Evolutionary conservation across 1,140 invertebrate genomes (phyloP), one percentile per base, ranked within the genome.

Genomic region (Drosophila funebris): DNA sequence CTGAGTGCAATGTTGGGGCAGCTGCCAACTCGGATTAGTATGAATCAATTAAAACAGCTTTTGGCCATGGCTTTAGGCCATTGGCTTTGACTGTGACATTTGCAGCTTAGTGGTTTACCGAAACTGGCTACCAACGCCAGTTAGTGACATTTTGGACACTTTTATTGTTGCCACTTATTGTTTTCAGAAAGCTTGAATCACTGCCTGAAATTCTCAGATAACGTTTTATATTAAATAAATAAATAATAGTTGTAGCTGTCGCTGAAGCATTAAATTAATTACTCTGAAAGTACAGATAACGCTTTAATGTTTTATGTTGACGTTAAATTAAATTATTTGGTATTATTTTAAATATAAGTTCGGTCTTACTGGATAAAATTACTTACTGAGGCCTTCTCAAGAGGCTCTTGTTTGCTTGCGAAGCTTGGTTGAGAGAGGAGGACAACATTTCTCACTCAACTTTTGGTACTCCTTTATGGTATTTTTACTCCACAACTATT

Each of bases 41-140:
- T 57, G 75, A 87, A 88, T 87, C 82, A 87, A 87, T 87, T 87
- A 87, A 82, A 67, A 54, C 48, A 68, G 67, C 71, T 68, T 78
- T 44, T 69, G 75, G 20, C 43, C 48, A 73, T 39, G 50, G 60
- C 61, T 70, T 79, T n/a, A n/a, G 75, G 20, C 43, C 48, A 73
- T 39, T n/a, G 50, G 60, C 61, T 70, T 79, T 64, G 36, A 16
- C 41, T 39, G 20, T 67, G 76, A 74, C 68, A 73, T 68, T 78
- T 81, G 36, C 61, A 70, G 83, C 83, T 87, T 87, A 76, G 78
- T 73, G 82, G 81, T 61, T 78, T 44, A 29, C 46, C 37, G 39
- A 54, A 37, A 29, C 36, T 18, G 27, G 39, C 58, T 27, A 44
- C 29, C 63, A 53, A 14, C 20, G 46, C 16, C 37, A 31, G 5